phyloP scores from a whole-genome alignment of 2,113 vertebrate species.

The Salvelinus namaycush region DNA sequence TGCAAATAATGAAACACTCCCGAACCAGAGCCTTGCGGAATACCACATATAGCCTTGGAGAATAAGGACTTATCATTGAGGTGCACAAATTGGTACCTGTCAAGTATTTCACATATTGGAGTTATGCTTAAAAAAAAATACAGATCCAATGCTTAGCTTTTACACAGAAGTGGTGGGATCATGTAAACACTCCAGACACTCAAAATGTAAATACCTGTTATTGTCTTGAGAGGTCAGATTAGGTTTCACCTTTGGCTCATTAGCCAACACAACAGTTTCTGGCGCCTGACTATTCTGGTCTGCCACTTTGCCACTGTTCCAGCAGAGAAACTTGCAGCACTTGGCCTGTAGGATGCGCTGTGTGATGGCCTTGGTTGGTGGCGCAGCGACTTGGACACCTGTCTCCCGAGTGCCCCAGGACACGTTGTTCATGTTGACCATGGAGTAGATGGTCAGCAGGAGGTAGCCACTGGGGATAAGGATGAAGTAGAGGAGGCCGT shows the following conservation, averaged over 20 bases:
- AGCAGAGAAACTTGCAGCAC: neutral
- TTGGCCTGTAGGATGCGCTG: conserved; percentile 2
- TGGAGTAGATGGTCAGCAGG: conserved; percentile 73
- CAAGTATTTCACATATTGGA: too few relatives aligned
- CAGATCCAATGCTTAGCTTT: neutral
- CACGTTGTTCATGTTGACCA: conserved; percentile 75
- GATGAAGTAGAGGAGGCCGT: conserved; percentile 68
- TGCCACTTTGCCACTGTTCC: neutral
- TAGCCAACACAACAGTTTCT: neutral
- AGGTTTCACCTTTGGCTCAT: neutral
- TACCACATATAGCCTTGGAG: too few relatives aligned
- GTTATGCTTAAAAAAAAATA: neutral
- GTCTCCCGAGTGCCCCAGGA: conserved; percentile 76
- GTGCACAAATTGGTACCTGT: too few relatives aligned
- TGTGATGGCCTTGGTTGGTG: conserved; percentile 1
- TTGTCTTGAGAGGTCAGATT: neutral
- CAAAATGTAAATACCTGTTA: neutral
- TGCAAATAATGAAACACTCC: too few relatives aligned
- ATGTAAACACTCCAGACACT: neutral
- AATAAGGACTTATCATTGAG: too few relatives aligned
- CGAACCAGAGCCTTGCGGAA: too few relatives aligned
- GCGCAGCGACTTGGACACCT: neutral
- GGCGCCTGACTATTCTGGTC: neutral
- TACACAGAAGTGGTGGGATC: neutral
- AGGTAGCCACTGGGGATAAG: conserved; percentile 73